These are phyloP conservation scores for Dyspetes luteomarginatus DNA, from an alignment of 2,888 invertebrate species.

Conservation along the genomic window DNA sequence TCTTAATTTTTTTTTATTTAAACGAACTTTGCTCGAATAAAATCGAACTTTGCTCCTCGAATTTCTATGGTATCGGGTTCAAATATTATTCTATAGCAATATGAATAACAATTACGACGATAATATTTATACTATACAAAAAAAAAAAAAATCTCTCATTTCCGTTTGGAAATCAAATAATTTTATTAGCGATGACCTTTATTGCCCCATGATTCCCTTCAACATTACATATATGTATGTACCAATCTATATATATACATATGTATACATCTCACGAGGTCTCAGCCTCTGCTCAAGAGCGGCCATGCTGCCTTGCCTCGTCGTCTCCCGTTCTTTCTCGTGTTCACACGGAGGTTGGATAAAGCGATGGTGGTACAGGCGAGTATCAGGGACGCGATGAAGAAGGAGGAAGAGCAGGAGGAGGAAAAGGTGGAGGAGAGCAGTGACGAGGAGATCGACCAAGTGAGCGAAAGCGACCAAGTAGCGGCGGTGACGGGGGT, in stretches of 20 bases:
- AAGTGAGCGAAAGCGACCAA: constrained; percentile 52
- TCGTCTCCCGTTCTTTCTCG: constrained; percentile 42
- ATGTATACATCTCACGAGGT: constrained; percentile 9
- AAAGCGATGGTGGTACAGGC: constrained; percentile 20
- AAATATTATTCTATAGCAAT: no score
- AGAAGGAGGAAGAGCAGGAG: constrained; percentile 21
- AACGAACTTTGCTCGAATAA: no score
- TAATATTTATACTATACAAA: no score
- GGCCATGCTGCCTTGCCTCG: constrained; percentile 72
- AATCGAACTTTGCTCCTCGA: no score
- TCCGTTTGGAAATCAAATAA: neutral
- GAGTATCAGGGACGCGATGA: constrained; percentile 17
- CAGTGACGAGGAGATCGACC: constrained; percentile 45
- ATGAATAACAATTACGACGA: no score
- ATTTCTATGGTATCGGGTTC: no score
- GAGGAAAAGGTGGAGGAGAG: constrained; percentile 7
- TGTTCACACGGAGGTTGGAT: constrained; percentile 39
- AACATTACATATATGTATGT: neutral
- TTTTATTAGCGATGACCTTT: neutral
- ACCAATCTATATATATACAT: neutral
- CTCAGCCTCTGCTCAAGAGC: constrained; percentile 65
- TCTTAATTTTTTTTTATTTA: no score
- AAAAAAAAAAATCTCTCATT: no score
- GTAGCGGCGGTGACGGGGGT: constrained; percentile 58
- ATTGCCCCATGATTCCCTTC: neutral